Percentiles rank a stretch among this genome's conserved stretches.
phyloP scores from a whole-genome alignment of 2,797 vertebrate genomes.

The Rhinophrynus dorsalis region DNA sequence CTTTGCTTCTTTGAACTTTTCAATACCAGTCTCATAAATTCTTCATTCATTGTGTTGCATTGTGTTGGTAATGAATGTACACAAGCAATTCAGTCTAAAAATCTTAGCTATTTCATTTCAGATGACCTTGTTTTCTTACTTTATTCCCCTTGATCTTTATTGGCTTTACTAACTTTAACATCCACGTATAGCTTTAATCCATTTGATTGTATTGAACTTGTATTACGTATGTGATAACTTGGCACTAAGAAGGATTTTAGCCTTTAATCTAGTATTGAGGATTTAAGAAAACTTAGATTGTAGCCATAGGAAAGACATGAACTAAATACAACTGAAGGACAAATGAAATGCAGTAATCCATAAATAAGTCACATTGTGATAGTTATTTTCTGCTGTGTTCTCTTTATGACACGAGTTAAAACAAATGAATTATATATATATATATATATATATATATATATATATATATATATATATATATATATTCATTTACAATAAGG shows the following conservation, averaged over 20 bases:
- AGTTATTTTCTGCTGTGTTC: conserved; percentile 53
- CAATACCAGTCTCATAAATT: background rate
- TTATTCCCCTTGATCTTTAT: conserved; percentile 58
- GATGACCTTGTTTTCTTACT: conserved; percentile 63
- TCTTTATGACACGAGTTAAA: conserved; percentile 35
- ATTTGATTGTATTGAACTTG: conserved; percentile 61
- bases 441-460: no score
- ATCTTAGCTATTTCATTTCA: conserved; percentile 53
- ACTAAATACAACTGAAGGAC: conserved; percentile 65
- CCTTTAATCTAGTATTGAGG: conserved; percentile 66
- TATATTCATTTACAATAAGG: no score
- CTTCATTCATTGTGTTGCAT: background rate
- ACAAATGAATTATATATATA: no score
- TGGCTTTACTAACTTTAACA: conserved; percentile 57
- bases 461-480: no score
- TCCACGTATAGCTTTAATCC: conserved; percentile 58
- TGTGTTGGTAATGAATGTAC: conserved; percentile 34
- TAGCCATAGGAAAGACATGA: conserved; percentile 60
- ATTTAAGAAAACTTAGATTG: conserved; percentile 61
- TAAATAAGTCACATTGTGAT: conserved; percentile 59
- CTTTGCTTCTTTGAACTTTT: background rate
- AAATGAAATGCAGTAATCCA: conserved; percentile 66
- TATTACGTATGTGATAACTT: conserved; percentile 62
- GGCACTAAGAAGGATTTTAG: conserved; percentile 68
- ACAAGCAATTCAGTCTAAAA: conserved; percentile 22